These are phyloP conservation scores for Tamandua tetradactyla DNA, from an alignment of 2,797 vertebrate species.

Conservation along the genomic window DNA sequence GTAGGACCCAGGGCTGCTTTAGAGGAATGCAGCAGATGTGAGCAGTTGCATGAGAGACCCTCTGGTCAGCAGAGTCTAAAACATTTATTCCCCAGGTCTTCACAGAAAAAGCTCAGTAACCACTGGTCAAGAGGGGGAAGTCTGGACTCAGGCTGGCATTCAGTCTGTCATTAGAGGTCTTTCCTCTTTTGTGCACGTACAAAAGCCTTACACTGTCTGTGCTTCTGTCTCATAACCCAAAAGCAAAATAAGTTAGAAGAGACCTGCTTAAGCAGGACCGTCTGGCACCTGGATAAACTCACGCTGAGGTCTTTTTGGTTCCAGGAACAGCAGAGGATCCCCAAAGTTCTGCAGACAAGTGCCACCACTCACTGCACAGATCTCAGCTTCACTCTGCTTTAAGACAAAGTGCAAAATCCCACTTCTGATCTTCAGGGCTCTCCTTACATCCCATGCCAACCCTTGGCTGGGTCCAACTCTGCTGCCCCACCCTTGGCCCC, in stretches of 20 bases:
- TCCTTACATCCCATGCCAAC: background rate
- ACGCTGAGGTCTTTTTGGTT: background rate
- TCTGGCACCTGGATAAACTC: background rate
- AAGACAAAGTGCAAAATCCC: background rate
- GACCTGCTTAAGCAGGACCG: background rate
- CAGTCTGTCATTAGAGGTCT: background rate
- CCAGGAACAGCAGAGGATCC: background rate
- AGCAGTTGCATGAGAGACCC: background rate
- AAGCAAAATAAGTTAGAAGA: background rate
- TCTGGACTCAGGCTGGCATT: background rate
- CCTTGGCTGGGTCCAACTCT: too few species aligned
- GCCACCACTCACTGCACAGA: background rate
- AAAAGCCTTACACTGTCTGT: too few species aligned
- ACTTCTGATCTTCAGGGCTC: background rate
- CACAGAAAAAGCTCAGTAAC: background rate
- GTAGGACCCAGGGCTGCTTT: background rate
- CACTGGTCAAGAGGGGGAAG: background rate
- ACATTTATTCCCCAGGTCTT: background rate
- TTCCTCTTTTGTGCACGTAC: background rate
- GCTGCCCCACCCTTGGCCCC: too few species aligned
- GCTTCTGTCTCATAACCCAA: background rate
- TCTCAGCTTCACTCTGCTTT: background rate
- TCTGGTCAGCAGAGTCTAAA: background rate
- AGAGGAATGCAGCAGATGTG: background rate
- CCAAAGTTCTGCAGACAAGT: too few species aligned